phyloP scores from a whole-genome alignment of 2,888 invertebrate genomes.

The Epistrophella euchroma region DNA sequence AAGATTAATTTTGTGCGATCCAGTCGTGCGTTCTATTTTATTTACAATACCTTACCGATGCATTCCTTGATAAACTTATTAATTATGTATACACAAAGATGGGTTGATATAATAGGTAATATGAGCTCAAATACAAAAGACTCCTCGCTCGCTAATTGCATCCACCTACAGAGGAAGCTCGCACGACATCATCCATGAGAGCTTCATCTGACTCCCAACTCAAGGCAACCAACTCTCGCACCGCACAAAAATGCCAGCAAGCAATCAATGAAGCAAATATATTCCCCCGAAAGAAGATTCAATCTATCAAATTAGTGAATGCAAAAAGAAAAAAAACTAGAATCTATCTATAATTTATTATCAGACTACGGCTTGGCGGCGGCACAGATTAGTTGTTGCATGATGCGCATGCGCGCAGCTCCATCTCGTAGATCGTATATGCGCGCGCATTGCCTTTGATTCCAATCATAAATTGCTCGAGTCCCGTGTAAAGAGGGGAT shows the following conservation, averaged over 20 bases:
- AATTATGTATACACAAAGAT: background rate
- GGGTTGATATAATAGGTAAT: background rate
- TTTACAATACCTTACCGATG: rapidly evolving
- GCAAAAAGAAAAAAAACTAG: conserved; percentile 37
- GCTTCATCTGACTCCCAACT: conserved; percentile 6
- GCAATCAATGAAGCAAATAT: conserved; percentile 75
- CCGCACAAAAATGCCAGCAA: conserved; percentile 46
- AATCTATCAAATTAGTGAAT: conserved; percentile 75
- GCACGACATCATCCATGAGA: conserved; percentile 8
- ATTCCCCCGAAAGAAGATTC: conserved; percentile 76
- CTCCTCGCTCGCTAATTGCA: conserved; percentile 61
- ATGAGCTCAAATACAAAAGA: background rate
- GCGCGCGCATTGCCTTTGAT: conserved; percentile 74
- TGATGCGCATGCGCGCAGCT: conserved; percentile 58
- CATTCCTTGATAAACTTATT: background rate
- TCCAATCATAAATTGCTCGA: conserved; percentile 74
- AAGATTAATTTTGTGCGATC: too few species aligned
- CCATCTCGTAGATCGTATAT: conserved; percentile 48
- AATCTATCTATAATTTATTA: conserved; percentile 76
- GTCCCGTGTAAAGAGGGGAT: conserved; percentile 52
- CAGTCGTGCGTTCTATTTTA: too few species aligned
- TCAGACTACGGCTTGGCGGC: conserved; percentile 56
- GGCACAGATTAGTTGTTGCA: conserved; percentile 68
- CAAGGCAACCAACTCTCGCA: background rate
- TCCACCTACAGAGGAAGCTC: conserved; percentile 58